phyloP scores from a whole-genome alignment of 2,797 vertebrate species.

The Clarias laeviceps region DNA sequence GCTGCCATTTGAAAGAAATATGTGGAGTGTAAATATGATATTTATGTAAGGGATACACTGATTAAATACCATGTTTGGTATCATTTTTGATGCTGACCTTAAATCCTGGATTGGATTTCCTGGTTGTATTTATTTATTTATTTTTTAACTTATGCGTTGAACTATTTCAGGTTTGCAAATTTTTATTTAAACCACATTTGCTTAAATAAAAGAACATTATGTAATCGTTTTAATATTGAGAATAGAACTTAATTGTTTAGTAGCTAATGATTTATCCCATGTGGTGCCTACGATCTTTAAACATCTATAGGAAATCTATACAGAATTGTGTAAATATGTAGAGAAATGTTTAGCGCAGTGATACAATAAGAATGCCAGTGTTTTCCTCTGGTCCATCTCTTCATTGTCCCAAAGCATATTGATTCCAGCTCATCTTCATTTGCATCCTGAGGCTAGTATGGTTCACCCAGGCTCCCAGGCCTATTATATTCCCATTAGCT shows the following conservation, averaged over 20 bases:
- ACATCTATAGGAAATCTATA: not conserved
- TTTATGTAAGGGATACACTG: not conserved
- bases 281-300: not conserved
- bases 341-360: not conserved
- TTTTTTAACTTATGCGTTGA: not conserved
- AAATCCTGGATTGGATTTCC: slow-evolving; percentile 2
- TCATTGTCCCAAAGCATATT: slow-evolving; percentile 52
- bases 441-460: slow-evolving; percentile 67
- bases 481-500: slow-evolving; percentile 81
- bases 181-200: not conserved
- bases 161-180: not conserved
- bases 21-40: not conserved
- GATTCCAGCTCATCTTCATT: slow-evolving; percentile 62
- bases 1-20: not conserved
- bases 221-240: not conserved
- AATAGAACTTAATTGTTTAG: not conserved
- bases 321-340: not conserved
- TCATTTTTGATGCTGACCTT: not conserved
- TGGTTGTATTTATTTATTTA: too few relatives aligned
- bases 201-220: not conserved
- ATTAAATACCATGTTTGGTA: too few relatives aligned
- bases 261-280: not conserved
- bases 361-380: not conserved
- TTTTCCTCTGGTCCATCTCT: slow-evolving; percentile 37
- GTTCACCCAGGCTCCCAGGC: slow-evolving; percentile 63